Evolutionary conservation across 2,888 invertebrate species (phyloP), one percentile per base, ranked within the genome.

Genomic region (Archips crataeganus): DNA sequence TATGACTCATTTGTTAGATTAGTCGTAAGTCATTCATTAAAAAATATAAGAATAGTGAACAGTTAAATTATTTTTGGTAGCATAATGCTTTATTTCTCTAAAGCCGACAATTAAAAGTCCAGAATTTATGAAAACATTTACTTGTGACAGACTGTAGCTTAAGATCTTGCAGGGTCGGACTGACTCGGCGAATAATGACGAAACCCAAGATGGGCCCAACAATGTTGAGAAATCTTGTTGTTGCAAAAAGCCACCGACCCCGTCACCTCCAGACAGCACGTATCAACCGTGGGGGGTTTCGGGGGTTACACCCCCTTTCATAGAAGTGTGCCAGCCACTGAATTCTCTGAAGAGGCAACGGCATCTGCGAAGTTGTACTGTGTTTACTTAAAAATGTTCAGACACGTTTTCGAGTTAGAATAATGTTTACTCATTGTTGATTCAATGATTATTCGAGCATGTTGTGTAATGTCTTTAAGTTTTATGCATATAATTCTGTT

Each of bases 211-310:
- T 77, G 76, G 76, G 77, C 75, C 78, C 76, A 77, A 81, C 78
- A 78, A 79, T 77, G 77, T 79, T 79, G 77, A 80, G 80, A 82
- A 84, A 84, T 84, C 81, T 81, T 81, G 79, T 81, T 76, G 75
- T 77, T 77, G 77, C 82, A 85, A 85, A 84, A 86, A 82, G 77
- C 80, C 76, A 74, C 76, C 77, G 77, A 78, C 82, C 83, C 84
- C 82, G 82, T 85, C 82, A 85, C 86, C 85, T 86, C 81, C 83
- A 85, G 85, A 85, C 87, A 82, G 85, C 85, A 85, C 85, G 84
- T 85, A 76, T 78, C 78, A 75, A 70, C 73, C 45, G 65, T 75
- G 75, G 76, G 76, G 71, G 73, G 74, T 73, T 75, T 61, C 49
- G 65, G 75, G 71, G 71, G 71, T 34, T 23, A 23, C 60, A 13